Evolutionary conservation across 2,113 vertebrate species (phyloP).

Genomic region (Hemichromis elongatus): DNA sequence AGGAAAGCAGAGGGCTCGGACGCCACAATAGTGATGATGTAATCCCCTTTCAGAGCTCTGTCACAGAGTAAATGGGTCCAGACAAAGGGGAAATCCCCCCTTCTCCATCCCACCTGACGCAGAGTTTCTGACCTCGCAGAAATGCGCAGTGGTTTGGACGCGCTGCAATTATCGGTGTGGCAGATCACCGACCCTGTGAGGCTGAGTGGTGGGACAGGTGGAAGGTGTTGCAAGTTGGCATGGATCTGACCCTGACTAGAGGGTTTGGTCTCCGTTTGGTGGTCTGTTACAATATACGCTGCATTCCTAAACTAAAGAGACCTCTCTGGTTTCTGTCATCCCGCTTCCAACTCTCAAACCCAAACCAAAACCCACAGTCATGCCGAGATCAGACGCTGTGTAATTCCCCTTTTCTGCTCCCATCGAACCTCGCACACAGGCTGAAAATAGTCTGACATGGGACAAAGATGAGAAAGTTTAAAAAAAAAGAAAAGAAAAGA

Average conservation of each 20-base stretch:
- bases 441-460: conserved; percentile 33
- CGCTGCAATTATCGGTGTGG: conserved; percentile 35
- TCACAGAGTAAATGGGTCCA: conserved; percentile 47
- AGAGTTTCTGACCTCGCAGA: conserved; percentile 40
- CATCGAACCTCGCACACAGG: conserved; percentile 22
- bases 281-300: neutral
- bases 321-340: conserved; percentile 17
- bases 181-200: neutral
- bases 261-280: neutral
- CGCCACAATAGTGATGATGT: conserved; percentile 69
- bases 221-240: neutral
- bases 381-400: conserved; percentile 46
- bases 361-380: conserved; percentile 50
- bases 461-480: neutral
- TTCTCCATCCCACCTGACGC: conserved; percentile 19
- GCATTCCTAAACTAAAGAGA: conserved; percentile 1
- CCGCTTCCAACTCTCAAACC: conserved; percentile 13
- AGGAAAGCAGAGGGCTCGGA: conserved; percentile 47
- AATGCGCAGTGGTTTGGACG: neutral
- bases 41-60: conserved; percentile 56
- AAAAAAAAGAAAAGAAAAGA: neutral
- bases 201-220: conserved; percentile 23
- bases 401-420: conserved; percentile 52
- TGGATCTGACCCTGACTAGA: neutral
- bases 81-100: conserved; percentile 41